Evolutionary conservation across 2,797 vertebrate genomes (phyloP), one percentile per base, ranked within the genome.

Genomic region (Ambastaia sidthimunki): DNA sequence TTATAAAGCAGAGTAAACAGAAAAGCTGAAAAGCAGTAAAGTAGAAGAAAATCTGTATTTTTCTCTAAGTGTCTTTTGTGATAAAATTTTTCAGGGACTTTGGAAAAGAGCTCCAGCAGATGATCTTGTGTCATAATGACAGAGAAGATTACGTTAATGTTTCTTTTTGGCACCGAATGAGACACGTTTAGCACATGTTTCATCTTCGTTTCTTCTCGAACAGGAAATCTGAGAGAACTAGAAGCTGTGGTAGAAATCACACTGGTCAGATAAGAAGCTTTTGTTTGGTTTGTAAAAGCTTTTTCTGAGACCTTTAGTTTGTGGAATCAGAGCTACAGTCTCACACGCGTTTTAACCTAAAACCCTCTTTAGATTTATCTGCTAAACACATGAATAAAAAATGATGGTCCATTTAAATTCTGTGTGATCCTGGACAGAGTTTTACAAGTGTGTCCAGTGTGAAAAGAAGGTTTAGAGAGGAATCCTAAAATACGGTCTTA

Each of bases 221-320:
- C 11, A 71, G 76, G 37, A 57, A 50, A 52, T 18, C 31, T 41
- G 63, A 21, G 60, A 80, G 48, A 23, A 37, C 21, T 16, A 47
- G 18, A 76, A 44, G 68, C 54, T 69, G 13, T 65, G 34, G 23
- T 19, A 6, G n/a, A 54, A 74, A 75, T 68, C 41, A 62, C n/a
- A 57, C 59, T 23, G 44, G 48, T 7, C 66, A 31, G 60, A 55
- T 77, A 82, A 83, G 77, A 79, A 12, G 80, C 71, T 83, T 80
- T 71, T 55, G 28, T 31, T 44, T 41, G 44, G 57, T 72, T 66
- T 59, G n/a, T 47, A 13, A 25, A 48, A 18, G 23, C 19, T 59
- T 80, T 75, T 50, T 72, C 13, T 15, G 34, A 59, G 63, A 76
- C 41, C 74, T 67, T 78, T 2, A 72, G 73, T 67, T 63, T 15